These are phyloP conservation scores for Saccostrea glomerata DNA, from an alignment of 1,140 invertebrate genomes.

Conservation along the genomic window DNA sequence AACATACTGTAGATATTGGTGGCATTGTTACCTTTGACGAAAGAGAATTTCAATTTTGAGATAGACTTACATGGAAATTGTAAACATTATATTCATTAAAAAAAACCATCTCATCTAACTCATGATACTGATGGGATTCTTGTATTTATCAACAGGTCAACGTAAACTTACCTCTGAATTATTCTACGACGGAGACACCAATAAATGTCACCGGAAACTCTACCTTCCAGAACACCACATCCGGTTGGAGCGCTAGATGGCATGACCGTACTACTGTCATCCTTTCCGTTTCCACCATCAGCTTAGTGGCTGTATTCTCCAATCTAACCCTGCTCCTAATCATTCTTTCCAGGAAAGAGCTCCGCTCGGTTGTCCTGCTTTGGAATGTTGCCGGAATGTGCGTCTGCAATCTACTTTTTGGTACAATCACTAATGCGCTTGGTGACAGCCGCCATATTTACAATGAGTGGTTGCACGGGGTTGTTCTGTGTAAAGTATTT, in stretches of 20 bases:
- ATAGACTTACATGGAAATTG: too few relatives aligned
- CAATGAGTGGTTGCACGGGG: neutral
- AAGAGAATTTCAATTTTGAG: too few relatives aligned
- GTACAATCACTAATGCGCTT: neutral
- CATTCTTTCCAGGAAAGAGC: neutral
- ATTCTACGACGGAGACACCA: neutral
- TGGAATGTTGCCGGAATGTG: conserved; percentile 3
- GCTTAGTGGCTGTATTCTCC: neutral
- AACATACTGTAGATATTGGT: too few relatives aligned
- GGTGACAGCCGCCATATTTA: neutral
- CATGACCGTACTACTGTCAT: neutral
- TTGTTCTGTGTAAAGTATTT: neutral
- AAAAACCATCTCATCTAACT: too few relatives aligned
- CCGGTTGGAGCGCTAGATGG: neutral
- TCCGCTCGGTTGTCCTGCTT: neutral
- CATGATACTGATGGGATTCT: neutral
- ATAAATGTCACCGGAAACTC: neutral
- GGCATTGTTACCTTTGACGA: too few relatives aligned
- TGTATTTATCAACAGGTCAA: neutral
- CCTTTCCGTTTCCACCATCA: neutral
- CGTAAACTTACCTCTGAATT: neutral
- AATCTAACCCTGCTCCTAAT: neutral
- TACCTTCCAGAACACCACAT: neutral
- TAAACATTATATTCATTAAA: too few relatives aligned
- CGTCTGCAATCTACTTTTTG: neutral